Evolutionary conservation across 2,888 invertebrate species (phyloP).

Genomic region (Hirtodrosophila alboralis): DNA sequence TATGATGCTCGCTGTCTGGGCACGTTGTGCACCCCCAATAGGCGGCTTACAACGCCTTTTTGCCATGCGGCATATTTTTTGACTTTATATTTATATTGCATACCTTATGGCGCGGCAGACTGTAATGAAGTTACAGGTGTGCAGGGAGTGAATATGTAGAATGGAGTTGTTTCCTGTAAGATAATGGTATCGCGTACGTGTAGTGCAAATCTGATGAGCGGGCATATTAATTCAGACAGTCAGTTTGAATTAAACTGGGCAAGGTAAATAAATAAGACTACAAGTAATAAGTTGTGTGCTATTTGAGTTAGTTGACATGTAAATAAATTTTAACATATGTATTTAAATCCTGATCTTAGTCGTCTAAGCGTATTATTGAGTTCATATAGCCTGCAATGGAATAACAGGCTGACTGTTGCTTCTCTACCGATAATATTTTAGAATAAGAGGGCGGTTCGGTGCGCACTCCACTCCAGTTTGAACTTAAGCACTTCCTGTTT

Average conservation of each 20-base stretch:
- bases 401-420: conserved; percentile 23
- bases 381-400: conserved; percentile 8
- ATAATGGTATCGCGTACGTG: conserved; percentile 7
- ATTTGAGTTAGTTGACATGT: no score
- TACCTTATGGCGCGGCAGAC: conserved; percentile 50
- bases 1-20: conserved; percentile 69
- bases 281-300: no score
- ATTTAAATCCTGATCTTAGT: no score
- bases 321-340: no score
- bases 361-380: conserved; percentile 18
- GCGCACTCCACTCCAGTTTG: conserved; percentile 65
- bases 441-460: conserved; percentile 8
- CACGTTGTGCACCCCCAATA: conserved; percentile 20
- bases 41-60: conserved; percentile 38
- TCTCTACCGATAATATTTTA: conserved; percentile 20
- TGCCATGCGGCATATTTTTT: conserved; percentile 49
- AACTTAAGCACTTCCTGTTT: conserved; percentile 84
- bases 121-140: conserved; percentile 76
- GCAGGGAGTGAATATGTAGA: background rate
- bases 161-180: background rate
- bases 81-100: conserved; percentile 61
- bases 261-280: no score
- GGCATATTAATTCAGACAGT: conserved; percentile 7
- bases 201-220: background rate
- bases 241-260: no score